These are phyloP conservation scores for Hipposideros larvatus DNA, from an alignment of 2,797 vertebrate genomes.

Conservation along the genomic window DNA sequence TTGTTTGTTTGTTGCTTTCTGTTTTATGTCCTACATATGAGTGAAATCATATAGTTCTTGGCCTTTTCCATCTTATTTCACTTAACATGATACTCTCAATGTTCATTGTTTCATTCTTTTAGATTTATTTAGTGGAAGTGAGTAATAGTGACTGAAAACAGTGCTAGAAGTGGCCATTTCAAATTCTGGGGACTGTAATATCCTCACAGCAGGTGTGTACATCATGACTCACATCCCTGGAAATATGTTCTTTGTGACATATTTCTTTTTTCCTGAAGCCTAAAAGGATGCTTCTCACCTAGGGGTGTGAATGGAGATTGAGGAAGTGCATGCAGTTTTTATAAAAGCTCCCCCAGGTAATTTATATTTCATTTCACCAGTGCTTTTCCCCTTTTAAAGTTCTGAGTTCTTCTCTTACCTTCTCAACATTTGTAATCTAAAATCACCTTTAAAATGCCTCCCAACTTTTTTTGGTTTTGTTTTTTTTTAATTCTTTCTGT, in stretches of 20 bases:
- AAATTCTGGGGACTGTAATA: not conserved
- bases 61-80: too few relatives aligned
- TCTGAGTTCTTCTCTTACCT: not conserved
- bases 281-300: not conserved
- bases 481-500: not conserved
- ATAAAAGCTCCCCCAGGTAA: not conserved
- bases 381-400: conserved; percentile 41
- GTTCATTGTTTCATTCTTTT: conserved; percentile 19
- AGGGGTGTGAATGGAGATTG: not conserved
- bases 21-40: too few relatives aligned
- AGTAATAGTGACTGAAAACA: not conserved
- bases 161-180: not conserved
- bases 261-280: conserved; percentile 41
- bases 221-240: not conserved
- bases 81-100: too few relatives aligned
- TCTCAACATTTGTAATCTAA: conserved; percentile 43
- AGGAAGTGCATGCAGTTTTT: not conserved
- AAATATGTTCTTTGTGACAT: not conserved
- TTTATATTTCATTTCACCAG: conserved; percentile 4
- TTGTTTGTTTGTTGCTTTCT: too few relatives aligned
- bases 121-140: not conserved
- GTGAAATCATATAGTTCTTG: too few relatives aligned
- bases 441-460: not conserved
- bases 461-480: not conserved
- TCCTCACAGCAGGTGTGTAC: not conserved